A percentile compares a stretch with the other conserved stretches of the same genome.
Evolutionary conservation across 2,113 vertebrate genomes (phyloP).

Genomic region (Neoarius graeffei): DNA sequence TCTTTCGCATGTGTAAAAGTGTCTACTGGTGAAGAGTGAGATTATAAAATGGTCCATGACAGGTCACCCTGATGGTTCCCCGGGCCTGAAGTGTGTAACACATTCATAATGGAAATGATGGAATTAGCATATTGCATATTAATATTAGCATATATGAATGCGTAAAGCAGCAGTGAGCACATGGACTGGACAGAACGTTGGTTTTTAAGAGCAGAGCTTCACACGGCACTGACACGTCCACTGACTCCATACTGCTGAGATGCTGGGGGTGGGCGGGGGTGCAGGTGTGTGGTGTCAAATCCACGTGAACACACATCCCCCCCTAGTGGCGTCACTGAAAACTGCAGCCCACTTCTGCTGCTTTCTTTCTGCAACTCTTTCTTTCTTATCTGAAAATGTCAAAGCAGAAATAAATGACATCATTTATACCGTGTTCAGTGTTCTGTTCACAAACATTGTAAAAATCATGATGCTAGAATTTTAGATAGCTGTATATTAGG

Average conservation of each 20-base stretch:
- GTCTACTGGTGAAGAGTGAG: background rate
- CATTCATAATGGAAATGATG: background rate
- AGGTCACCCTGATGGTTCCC: background rate
- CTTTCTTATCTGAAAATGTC: background rate
- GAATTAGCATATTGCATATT: background rate
- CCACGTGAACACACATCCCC: constrained; percentile 64
- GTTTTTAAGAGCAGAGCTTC: constrained; percentile 8
- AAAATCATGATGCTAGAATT: background rate
- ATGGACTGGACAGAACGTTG: background rate
- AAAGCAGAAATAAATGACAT: background rate
- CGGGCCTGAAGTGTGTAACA: background rate
- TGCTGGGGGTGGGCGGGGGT: background rate
- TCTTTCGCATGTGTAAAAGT: background rate
- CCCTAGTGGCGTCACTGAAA: constrained; percentile 61
- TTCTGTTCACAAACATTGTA: background rate
- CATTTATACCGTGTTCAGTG: background rate
- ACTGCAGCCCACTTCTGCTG: constrained; percentile 26
- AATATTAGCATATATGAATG: background rate
- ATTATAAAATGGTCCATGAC: background rate
- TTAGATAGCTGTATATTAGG: background rate
- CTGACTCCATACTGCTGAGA: constrained; percentile 32
- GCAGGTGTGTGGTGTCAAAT: background rate
- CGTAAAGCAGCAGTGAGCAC: background rate
- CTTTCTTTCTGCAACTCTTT: background rate
- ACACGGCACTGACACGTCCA: constrained; percentile 42